Percentiles rank a stretch among this genome's conserved stretches.
Conservation (phyloP, 2,113 vertebrate species). For the Colistium nudipinnis region DNA sequence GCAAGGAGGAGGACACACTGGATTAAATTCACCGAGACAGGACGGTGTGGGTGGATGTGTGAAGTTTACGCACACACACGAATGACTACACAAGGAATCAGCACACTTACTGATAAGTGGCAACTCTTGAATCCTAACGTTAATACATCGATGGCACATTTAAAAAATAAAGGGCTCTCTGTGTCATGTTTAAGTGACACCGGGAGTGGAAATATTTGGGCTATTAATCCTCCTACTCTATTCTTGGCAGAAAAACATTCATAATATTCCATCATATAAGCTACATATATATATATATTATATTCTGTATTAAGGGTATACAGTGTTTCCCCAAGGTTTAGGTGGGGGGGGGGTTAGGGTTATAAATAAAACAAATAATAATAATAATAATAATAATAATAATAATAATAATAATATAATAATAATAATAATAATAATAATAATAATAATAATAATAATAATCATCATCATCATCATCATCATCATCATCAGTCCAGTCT, state of each 20-base stretch:
- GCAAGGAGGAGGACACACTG: constrained; percentile 1
- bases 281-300: too few species aligned
- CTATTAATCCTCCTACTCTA: constrained; percentile 36
- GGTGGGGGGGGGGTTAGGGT: too few species aligned
- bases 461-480: too few species aligned
- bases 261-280: neutral
- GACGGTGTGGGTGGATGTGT: constrained; percentile 15
- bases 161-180: constrained; percentile 35
- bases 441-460: too few species aligned
- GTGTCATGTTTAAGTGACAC: constrained; percentile 38
- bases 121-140: constrained; percentile 22
- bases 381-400: too few species aligned
- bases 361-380: too few species aligned
- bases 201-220: constrained; percentile 20
- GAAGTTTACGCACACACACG: too few species aligned
- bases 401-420: too few species aligned
- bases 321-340: too few species aligned
- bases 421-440: too few species aligned
- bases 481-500: too few species aligned
- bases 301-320: too few species aligned
- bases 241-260: constrained; percentile 31
- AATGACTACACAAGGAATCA: constrained; percentile 57
- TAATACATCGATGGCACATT: constrained; percentile 37
- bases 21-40: constrained; percentile 48
- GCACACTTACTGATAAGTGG: constrained; percentile 46